Base-by-base conservation (phyloP, 2,113 vertebrate genomes). In the Periophthalmodon schlosseri region DNA sequence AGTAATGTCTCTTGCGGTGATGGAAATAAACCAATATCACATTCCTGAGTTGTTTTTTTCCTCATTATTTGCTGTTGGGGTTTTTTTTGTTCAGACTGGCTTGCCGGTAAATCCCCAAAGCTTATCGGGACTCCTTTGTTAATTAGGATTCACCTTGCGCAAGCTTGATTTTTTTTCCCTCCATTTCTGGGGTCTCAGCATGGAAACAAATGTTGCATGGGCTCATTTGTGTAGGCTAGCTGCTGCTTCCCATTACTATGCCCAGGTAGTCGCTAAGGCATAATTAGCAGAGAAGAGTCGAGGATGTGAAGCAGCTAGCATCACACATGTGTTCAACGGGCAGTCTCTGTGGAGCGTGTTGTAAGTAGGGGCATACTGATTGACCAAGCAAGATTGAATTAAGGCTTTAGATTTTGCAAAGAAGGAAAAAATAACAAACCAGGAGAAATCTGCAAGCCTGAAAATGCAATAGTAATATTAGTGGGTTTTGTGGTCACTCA, bases 111-210 rank as follows among this genome's bases (percentile, higher is more conserved):
- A 86, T 81, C 85, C 24, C 81, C 23, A 65, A 76, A 83, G 78
- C 78, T 84, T 84, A 75, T 72, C 52, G 58, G 73, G 77, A 88
- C 89, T 89, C 87, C 84, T 84, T 33, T 12, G 72, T 77, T 89
- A 84, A 91, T 88, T 84, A 83, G 73, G 75, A 84, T 84, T 87
- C 78, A 88, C 81, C 81, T 81, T 72, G 66, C 44, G 44, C 28
- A 0, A 23, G 73, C 61, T 1, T 3, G 68, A 68, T 81, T 75
- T 74, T 67, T 52, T 66, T 63, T 44, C 44, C 20, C 69, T 20
- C 0, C 0, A 9, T 60, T 60, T 77, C 79, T 83, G 77, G 70
- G 50, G 4, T 71, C 14, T 1, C 15, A 44, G 67, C 10, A 71
- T 73, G 79, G 78, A 86, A 88, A 85, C 64, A 64, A 75, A 87